phyloP scores from a whole-genome alignment of 2,113 vertebrate genomes.

The Hemiprocne comata region DNA sequence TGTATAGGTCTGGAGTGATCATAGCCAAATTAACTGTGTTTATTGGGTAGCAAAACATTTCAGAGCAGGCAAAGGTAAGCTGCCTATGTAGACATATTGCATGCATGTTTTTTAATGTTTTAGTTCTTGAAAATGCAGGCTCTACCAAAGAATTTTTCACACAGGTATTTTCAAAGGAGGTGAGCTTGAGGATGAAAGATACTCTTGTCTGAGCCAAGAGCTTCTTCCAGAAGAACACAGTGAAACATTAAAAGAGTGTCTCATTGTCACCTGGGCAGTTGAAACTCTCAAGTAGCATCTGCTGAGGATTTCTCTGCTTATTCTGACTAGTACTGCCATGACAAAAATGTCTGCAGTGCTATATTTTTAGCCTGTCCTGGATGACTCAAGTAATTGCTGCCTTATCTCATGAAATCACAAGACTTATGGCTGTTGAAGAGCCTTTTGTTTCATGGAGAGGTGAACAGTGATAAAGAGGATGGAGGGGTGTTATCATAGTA shows the following conservation, averaged over 20 bases:
- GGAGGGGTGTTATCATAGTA: background rate
- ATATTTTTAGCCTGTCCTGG: background rate
- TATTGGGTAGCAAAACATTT: background rate
- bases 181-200: background rate
- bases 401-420: background rate
- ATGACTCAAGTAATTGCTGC: background rate
- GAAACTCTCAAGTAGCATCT: background rate
- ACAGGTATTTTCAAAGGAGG: background rate
- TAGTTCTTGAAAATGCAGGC: background rate
- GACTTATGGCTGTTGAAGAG: background rate
- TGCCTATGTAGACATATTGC: background rate
- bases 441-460: background rate
- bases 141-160: background rate
- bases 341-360: background rate
- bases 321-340: background rate
- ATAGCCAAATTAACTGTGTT: background rate
- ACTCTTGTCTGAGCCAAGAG: background rate
- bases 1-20: background rate
- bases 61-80: background rate
- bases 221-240: background rate
- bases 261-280: background rate
- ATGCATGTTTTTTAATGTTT: background rate
- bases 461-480: background rate
- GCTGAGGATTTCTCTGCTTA: background rate
- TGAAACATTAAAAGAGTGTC: background rate